Percentiles rank a stretch among this genome's conserved stretches.
Evolutionary conservation across 92 coral and sea anemone species (phyloP).

Genomic region (Palythoa caribaeorum): DNA sequence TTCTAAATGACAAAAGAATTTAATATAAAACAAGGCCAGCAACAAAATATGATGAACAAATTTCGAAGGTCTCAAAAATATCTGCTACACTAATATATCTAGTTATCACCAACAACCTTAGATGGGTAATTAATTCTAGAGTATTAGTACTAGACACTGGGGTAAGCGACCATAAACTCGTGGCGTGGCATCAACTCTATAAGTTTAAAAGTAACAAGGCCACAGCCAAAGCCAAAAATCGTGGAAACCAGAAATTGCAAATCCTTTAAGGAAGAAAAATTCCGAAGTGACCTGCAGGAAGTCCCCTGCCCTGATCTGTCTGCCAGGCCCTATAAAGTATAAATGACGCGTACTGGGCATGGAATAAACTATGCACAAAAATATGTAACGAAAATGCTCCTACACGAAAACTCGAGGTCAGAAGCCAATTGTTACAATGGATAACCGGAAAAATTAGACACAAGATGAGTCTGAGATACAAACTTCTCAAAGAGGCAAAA

Average conservation of each 20-base stretch:
- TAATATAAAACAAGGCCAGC: too few relatives aligned
- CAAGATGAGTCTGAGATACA: conserved; percentile 53
- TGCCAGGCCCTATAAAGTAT: too few relatives aligned
- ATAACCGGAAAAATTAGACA: conserved; percentile 56
- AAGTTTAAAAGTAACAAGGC: conserved; percentile 48
- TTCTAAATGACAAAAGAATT: too few relatives aligned
- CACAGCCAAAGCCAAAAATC: conserved; percentile 51
- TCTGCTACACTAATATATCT: conserved; percentile 17
- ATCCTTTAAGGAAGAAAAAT: too few relatives aligned
- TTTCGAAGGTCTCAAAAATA: too few relatives aligned
- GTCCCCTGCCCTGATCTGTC: too few relatives aligned
- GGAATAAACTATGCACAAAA: conserved; percentile 53
- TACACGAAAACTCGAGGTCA: not conserved
- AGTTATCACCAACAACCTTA: conserved; percentile 60
- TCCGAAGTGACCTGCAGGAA: too few relatives aligned
- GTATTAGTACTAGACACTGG: conserved; percentile 45
- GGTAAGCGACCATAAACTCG: conserved; percentile 63
- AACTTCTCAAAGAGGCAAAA: too few relatives aligned
- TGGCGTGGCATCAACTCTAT: conserved; percentile 26
- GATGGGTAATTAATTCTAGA: conserved; percentile 41
- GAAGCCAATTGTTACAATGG: not conserved
- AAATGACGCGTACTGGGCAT: conserved; percentile 43
- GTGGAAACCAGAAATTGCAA: not conserved
- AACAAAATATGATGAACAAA: too few relatives aligned
- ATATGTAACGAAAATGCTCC: conserved; percentile 64